A percentile compares a stretch with the other conserved stretches of the same genome.
phyloP scores from a whole-genome alignment of 2,888 invertebrate genomes.

The Netelia inedita region DNA sequence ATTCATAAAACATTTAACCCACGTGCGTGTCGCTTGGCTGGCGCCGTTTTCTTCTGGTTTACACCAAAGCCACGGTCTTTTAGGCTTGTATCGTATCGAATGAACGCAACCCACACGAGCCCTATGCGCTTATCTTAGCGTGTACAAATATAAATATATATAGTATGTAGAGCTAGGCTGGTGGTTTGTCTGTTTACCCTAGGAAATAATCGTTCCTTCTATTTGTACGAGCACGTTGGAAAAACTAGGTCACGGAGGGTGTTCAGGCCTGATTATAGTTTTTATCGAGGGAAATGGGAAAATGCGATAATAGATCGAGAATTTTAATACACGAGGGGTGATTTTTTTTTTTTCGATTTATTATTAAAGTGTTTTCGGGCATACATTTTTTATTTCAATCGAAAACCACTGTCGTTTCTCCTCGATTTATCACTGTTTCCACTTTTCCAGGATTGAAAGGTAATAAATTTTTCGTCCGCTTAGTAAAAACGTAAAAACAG shows the following conservation, averaged over 20 bases:
- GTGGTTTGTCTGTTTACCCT: neutral
- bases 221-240: constrained; percentile 16
- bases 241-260: constrained; percentile 32
- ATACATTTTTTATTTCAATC: neutral
- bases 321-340: neutral
- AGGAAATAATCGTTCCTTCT: neutral
- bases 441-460: too few species aligned
- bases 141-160: constrained; percentile 26
- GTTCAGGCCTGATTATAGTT: neutral
- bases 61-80: constrained; percentile 28
- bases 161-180: neutral
- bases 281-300: constrained; percentile 28
- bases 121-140: constrained; percentile 74
- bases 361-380: neutral
- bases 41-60: constrained; percentile 72
- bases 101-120: constrained; percentile 35
- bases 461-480: too few species aligned
- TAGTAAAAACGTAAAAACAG: neutral
- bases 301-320: neutral
- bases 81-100: constrained; percentile 3
- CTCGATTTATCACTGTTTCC: too few species aligned
- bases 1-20: constrained; percentile 81
- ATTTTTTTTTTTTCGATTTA: neutral
- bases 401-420: neutral
- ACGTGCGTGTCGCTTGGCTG: constrained; percentile 71